Evolutionary conservation across 2,888 invertebrate genomes (phyloP).

Genomic region (Theretra japonica): DNA sequence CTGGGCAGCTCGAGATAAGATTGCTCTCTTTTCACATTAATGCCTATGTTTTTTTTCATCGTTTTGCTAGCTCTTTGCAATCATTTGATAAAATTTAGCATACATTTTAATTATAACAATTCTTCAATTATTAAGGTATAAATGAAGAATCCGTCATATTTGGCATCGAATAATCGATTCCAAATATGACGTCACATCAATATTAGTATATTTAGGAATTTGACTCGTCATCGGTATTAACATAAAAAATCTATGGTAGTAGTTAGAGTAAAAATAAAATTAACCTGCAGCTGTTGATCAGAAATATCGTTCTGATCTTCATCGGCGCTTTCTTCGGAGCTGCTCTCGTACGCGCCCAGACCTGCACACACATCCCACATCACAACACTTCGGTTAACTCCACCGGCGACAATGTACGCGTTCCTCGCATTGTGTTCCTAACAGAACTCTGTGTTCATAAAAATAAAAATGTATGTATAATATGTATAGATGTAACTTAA

Average conservation of each 20-base stretch:
- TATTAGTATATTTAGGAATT: too few species aligned
- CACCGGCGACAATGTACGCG: not conserved
- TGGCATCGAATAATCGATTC: too few species aligned
- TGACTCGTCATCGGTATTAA: too few species aligned
- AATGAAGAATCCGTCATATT: too few species aligned
- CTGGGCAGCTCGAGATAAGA: too few species aligned
- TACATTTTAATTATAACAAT: too few species aligned
- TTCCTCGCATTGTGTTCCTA: not conserved
- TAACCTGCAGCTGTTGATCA: conserved; percentile 90
- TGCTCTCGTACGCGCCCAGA: conserved; percentile 93
- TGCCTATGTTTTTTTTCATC: too few species aligned
- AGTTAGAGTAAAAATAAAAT: not conserved
- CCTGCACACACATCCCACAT: conserved; percentile 82
- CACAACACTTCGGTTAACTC: not conserved
- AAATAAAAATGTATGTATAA: not conserved
- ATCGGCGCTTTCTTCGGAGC: conserved; percentile 85
- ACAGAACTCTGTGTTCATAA: not conserved
- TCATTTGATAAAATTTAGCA: too few species aligned
- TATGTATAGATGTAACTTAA: not conserved
- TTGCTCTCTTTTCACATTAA: too few species aligned
- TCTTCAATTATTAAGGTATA: too few species aligned
- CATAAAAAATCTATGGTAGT: not conserved
- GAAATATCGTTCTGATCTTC: conserved; percentile 81
- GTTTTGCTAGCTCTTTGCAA: too few species aligned
- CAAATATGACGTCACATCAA: too few species aligned